Conservation (phyloP, 2,113 vertebrate species). For the Vulpes lagopus region DNA sequence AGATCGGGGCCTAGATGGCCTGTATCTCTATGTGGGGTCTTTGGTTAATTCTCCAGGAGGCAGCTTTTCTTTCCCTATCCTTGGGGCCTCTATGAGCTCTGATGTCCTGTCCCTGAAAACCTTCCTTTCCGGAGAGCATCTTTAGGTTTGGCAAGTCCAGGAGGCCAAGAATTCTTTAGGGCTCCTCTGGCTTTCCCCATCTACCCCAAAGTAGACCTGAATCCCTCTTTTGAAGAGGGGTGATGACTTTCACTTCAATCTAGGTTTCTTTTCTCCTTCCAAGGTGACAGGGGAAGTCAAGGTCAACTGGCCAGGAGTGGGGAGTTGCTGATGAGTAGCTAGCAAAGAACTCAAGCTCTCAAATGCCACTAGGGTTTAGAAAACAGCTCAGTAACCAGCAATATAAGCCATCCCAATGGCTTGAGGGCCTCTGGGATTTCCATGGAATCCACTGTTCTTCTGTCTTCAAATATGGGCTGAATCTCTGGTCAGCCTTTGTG, state of each 20-base stretch:
- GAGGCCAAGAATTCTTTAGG: neutral
- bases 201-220: neutral
- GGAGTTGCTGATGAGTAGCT: slow-evolving; percentile 18
- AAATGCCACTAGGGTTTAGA: neutral
- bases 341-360: slow-evolving; percentile 20
- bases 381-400: neutral
- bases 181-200: neutral
- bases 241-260: slow-evolving; percentile 4
- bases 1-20: neutral
- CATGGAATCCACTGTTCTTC: neutral
- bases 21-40: slow-evolving; percentile 69
- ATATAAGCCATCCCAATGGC: neutral
- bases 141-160: slow-evolving; percentile 24
- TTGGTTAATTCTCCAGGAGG: slow-evolving; percentile 78
- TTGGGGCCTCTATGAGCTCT: neutral
- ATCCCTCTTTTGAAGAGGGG: neutral
- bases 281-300: neutral
- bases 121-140: neutral
- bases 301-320: neutral
- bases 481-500: slow-evolving; percentile 12
- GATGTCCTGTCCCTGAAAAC: neutral
- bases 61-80: slow-evolving; percentile 10
- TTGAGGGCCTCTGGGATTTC: neutral
- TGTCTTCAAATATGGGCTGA: neutral
- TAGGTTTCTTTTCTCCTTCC: neutral